phyloP scores from a whole-genome alignment of 2,797 vertebrate species.

The Lophura swinhoii region DNA sequence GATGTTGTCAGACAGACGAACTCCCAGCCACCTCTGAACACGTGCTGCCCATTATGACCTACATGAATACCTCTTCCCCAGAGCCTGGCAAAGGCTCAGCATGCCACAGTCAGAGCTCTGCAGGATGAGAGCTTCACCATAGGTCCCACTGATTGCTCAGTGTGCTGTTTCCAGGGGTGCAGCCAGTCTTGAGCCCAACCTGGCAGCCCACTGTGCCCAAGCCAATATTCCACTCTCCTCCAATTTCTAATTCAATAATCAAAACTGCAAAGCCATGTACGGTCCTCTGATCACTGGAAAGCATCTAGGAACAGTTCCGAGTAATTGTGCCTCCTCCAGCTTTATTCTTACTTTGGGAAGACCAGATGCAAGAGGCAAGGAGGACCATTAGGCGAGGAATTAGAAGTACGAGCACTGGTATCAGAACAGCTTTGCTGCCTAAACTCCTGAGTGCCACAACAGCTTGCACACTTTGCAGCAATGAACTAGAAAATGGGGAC shows the following conservation, averaged over 20 bases:
- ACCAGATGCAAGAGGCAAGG: fast-evolving
- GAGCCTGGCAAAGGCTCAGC: fast-evolving
- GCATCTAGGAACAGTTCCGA: not conserved
- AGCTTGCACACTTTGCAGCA: not conserved
- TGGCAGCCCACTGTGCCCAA: not conserved
- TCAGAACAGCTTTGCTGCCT: not conserved
- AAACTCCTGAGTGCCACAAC: not conserved
- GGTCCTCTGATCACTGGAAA: not conserved
- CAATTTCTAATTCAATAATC: not conserved
- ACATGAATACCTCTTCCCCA: not conserved
- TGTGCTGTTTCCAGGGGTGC: not conserved
- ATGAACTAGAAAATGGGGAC: not conserved
- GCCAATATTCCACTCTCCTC: not conserved
- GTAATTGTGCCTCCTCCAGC: fast-evolving
- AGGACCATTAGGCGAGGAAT: fast-evolving
- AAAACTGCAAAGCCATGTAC: not conserved
- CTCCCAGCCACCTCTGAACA: not conserved
- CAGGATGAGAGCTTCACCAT: fast-evolving
- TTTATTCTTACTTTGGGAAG: not conserved
- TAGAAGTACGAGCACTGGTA: fast-evolving
- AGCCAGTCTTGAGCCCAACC: not conserved
- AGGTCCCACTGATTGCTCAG: too few relatives aligned
- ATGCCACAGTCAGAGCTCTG: not conserved
- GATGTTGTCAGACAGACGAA: not conserved
- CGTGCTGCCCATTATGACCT: not conserved